Percentiles rank a stretch among this genome's conserved stretches.
phyloP scores from a whole-genome alignment of 2,888 invertebrate species.

The Parnassius glacialis region DNA sequence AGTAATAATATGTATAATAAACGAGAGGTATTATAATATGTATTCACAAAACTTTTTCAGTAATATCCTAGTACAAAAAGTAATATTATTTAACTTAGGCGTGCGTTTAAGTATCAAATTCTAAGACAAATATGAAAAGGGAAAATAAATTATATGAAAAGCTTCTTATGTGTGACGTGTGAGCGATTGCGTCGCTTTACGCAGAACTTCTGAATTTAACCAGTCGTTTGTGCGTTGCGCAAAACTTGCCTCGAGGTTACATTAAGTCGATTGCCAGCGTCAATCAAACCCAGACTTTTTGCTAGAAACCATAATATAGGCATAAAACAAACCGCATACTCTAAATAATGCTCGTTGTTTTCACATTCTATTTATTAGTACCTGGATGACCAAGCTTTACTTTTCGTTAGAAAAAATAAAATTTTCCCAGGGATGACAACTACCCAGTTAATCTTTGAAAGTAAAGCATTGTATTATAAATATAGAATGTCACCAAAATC shows the following conservation, averaged over 20 bases:
- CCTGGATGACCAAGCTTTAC: no score
- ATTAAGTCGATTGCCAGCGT: conserved; percentile 79
- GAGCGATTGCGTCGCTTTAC: conserved; percentile 78
- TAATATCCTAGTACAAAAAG: conserved; percentile 40
- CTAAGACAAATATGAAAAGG: conserved; percentile 78
- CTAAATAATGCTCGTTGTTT: conserved; percentile 45
- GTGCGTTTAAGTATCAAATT: conserved; percentile 54
- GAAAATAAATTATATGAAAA: conserved; percentile 78
- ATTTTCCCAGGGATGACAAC: no score
- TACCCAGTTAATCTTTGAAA: no score
- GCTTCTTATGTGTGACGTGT: conserved; percentile 74
- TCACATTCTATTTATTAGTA: background rate
- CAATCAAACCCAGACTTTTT: conserved; percentile 78
- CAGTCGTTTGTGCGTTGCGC: conserved; percentile 72
- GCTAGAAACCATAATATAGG: conserved; percentile 57
- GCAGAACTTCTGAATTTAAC: conserved; percentile 77
- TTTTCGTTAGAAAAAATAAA: no score
- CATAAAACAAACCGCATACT: conserved; percentile 47
- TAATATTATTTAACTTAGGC: conserved; percentile 48
- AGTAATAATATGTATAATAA: no score
- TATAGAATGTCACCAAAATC: no score
- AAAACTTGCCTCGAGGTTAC: conserved; percentile 78
- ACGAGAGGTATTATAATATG: conserved; percentile 29
- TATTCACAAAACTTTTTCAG: conserved; percentile 56
- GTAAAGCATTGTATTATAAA: no score